These are phyloP conservation scores for Mylabris phalerata DNA, from an alignment of 1,140 invertebrate genomes.

Conservation along the genomic window DNA sequence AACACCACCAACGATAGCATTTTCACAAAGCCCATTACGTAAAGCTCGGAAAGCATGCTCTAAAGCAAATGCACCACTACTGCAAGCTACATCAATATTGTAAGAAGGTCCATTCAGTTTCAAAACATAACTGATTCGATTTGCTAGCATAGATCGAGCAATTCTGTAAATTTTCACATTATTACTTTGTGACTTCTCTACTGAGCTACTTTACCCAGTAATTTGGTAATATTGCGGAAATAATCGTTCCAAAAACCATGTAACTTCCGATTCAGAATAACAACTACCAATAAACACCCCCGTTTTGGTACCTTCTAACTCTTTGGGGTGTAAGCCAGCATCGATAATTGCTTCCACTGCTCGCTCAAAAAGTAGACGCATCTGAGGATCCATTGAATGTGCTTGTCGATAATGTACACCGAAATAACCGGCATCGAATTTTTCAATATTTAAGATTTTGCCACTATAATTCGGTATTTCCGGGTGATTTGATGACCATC, in stretches of 20 bases:
- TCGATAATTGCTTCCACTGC: conserved; percentile 85
- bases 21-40: conserved; percentile 69
- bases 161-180: not conserved
- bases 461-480: conserved; percentile 69
- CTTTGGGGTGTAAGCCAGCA: conserved; percentile 61
- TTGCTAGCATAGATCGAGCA: conserved; percentile 62
- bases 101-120: conserved; percentile 71
- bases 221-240: not conserved
- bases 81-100: conserved; percentile 83
- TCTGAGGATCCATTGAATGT: conserved; percentile 82
- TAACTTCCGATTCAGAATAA: conserved; percentile 66
- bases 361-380: conserved; percentile 75
- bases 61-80: conserved; percentile 78
- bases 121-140: conserved; percentile 74
- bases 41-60: conserved; percentile 76
- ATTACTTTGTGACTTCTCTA: too few relatives aligned
- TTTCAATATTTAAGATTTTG: conserved; percentile 69
- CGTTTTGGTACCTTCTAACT: conserved; percentile 62
- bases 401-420: conserved; percentile 75
- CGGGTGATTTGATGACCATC: conserved; percentile 65
- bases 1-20: conserved; percentile 78
- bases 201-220: not conserved
- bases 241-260: conserved; percentile 61
- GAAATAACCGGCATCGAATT: conserved; percentile 81
- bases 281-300: conserved; percentile 68